Evolutionary conservation across 2,113 vertebrate genomes (phyloP), one percentile per base, ranked within the genome.

Genomic region (Alligator mississippiensis): DNA sequence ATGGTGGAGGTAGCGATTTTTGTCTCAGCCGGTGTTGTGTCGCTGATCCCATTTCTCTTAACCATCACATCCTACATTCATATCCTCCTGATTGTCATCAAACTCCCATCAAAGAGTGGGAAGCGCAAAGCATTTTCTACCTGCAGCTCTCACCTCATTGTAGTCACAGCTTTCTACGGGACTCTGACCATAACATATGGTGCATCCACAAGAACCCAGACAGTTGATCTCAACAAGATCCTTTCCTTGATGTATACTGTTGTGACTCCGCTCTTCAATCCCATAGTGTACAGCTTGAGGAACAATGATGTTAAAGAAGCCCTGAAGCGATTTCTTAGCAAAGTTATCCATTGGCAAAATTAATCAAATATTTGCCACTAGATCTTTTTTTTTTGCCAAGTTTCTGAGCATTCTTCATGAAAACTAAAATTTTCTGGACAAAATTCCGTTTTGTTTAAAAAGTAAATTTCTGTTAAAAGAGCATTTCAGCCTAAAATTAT

Each of bases 191-290:
- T 34, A 87, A 83, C 84, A 22, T 82, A 82, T 62, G 72, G 17
- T 11, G 70, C 89, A 58, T 93, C 88, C 60, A 22, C 77, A 28
- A 74, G 83, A 22, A 88, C 87, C 11, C 59, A 84, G 9, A 75
- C 79, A n/a, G 81, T 84, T 55, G 74, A 90, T 63, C 76, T 80
- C 58, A 85, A 96, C n/a, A 96, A 94, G 34, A 78, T 87, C 1
- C 78, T 96, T 9, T 93, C 95, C 75, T 79, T 96, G 12, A 89
- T 95, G n/a, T 95, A 96, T 28, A 84, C 90, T 3, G 78, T 91
- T 60, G 61, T 96, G 11, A 96, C 90, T 2, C 94, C 93, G 34
- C 5, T 92, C 80, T 76, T 96, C 54, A 94, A 95, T 30, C 89
- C 93, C 5, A 22, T 95, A 96, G 96, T 68, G 34, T 34, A 34